Conservation (phyloP, 2,888 invertebrate genomes). For the Gastrophysa polygoni region DNA sequence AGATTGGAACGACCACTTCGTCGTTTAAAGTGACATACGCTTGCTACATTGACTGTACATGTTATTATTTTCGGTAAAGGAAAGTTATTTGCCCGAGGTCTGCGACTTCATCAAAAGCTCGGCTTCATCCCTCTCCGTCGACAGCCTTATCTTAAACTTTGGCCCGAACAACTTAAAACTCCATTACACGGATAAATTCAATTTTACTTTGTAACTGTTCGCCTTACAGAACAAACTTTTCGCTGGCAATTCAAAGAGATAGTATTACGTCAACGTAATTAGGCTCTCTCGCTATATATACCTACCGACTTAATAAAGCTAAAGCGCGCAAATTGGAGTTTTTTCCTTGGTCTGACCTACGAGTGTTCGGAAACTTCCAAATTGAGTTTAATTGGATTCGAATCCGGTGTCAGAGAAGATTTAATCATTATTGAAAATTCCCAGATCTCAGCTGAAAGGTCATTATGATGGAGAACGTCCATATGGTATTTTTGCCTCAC, state of each 20-base stretch:
- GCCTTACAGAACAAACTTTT: slow-evolving; percentile 4
- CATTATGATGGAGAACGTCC: too few species aligned
- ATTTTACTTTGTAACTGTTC: slow-evolving; percentile 13
- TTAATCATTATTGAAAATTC: neutral
- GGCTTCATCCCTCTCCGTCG: neutral
- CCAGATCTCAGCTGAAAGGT: too few species aligned
- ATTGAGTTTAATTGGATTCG: neutral
- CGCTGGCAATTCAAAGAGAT: slow-evolving; percentile 12
- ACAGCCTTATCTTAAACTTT: slow-evolving; percentile 15
- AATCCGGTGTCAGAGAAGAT: neutral
- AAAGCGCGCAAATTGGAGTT: slow-evolving; percentile 9
- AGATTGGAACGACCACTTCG: too few species aligned
- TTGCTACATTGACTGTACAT: too few species aligned
- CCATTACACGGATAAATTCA: slow-evolving; percentile 15
- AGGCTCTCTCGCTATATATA: neutral
- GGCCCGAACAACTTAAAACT: slow-evolving; percentile 15
- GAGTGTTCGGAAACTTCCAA: neutral
- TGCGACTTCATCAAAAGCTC: slow-evolving; percentile 13
- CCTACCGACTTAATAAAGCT: slow-evolving; percentile 7
- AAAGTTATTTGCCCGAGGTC: neutral
- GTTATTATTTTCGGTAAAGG: neutral
- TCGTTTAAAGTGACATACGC: too few species aligned
- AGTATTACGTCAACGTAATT: slow-evolving; percentile 16
- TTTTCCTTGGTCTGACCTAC: neutral
- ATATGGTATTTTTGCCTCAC: too few species aligned